Percentiles rank a stretch among this genome's conserved stretches.
Evolutionary conservation across 2,113 vertebrate species (phyloP).

Genomic region (Centropristis striata): DNA sequence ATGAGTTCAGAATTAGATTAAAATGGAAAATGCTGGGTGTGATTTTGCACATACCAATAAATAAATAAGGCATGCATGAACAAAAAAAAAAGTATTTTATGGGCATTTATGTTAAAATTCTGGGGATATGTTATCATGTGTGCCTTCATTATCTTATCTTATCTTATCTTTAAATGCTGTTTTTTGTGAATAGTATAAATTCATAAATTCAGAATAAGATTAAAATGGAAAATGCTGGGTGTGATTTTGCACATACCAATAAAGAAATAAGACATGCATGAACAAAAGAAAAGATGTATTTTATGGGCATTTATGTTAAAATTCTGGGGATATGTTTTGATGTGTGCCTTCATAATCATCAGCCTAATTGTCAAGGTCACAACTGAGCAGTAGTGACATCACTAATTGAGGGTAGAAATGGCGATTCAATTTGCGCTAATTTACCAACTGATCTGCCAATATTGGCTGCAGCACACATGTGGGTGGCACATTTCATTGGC

Average conservation of each 20-base stretch:
- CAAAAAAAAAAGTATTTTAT: not conserved
- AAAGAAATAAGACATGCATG: no score
- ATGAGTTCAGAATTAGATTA: no score
- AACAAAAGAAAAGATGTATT: not conserved
- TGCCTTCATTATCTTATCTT: not conserved
- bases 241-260: no score
- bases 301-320: not conserved
- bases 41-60: no score
- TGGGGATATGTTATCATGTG: not conserved
- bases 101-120: not conserved
- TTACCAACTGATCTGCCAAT: slow-evolving; percentile 55
- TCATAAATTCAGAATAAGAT: no score
- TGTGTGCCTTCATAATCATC: not conserved
- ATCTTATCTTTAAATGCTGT: no score
- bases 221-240: no score
- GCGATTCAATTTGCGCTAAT: slow-evolving; percentile 60
- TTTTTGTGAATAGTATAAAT: no score
- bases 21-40: no score
- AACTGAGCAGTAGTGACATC: slow-evolving; percentile 43
- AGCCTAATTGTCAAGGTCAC: slow-evolving; percentile 58
- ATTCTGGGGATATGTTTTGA: not conserved
- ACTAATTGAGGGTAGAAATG: slow-evolving; percentile 49
- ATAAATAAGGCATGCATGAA: no score
- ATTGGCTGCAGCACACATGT: slow-evolving; percentile 23
- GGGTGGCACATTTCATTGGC: slow-evolving; percentile 48